These are phyloP conservation scores for Aphelenchoides besseyi DNA, from an alignment of 1,140 invertebrate species.

Conservation along the genomic window DNA sequence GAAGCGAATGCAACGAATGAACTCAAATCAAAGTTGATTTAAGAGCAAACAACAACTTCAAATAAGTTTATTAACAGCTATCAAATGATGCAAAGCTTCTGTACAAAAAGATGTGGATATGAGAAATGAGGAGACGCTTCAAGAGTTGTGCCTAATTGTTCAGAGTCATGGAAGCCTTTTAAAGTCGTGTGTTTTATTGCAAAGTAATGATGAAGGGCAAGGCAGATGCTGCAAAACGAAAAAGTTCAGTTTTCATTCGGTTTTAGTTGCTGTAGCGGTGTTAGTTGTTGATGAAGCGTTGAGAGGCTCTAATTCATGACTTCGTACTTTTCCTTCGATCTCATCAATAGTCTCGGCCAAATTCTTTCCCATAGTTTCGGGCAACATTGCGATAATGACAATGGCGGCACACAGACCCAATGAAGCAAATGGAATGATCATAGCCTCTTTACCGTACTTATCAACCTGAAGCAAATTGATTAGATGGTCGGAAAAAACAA, in stretches of 20 bases:
- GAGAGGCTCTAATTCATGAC: slow-evolving; percentile 40
- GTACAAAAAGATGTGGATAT: too few species aligned
- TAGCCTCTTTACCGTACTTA: slow-evolving; percentile 45
- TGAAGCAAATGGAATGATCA: slow-evolving; percentile 55
- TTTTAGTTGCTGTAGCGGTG: too few species aligned
- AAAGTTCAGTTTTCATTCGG: too few species aligned
- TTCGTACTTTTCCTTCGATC: slow-evolving; percentile 37
- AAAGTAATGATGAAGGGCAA: background rate
- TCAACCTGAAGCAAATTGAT: slow-evolving; percentile 43
- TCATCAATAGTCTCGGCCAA: slow-evolving; percentile 61
- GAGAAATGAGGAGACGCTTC: too few species aligned
- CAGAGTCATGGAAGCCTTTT: too few species aligned
- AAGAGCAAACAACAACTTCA: too few species aligned
- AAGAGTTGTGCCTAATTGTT: too few species aligned
- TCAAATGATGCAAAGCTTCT: too few species aligned
- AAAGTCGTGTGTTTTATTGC: too few species aligned
- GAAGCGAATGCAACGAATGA: background rate
- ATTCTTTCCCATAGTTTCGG: slow-evolving; percentile 56
- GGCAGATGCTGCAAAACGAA: background rate
- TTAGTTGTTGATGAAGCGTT: background rate
- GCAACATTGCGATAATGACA: slow-evolving; percentile 50
- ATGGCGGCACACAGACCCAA: slow-evolving; percentile 52
- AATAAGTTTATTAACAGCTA: too few species aligned
- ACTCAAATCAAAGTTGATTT: too few species aligned
- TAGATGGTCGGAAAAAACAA: background rate